Evolutionary conservation across 1,140 invertebrate species (phyloP).

Genomic region (Drosophila nannoptera): DNA sequence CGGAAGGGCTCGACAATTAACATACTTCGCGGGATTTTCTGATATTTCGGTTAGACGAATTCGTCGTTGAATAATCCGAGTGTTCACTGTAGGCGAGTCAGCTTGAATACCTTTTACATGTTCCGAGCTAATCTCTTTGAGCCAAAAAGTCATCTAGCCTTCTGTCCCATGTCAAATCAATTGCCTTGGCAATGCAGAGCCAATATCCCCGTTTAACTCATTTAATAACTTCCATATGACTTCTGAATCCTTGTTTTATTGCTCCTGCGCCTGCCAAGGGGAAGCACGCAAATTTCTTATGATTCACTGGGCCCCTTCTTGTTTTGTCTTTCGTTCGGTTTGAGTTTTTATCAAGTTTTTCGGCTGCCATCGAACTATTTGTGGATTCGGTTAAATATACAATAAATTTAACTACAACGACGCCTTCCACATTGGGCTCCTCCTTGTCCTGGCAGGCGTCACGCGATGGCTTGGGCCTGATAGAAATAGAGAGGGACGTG

Average conservation of each 20-base stretch:
- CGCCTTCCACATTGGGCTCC: slow-evolving; percentile 29
- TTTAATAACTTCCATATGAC: neutral
- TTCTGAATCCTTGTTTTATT: too few relatives aligned
- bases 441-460: slow-evolving; percentile 31
- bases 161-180: neutral
- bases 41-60: too few relatives aligned
- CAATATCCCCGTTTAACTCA: neutral
- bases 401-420: slow-evolving; percentile 65
- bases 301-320: slow-evolving; percentile 30
- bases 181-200: neutral
- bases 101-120: too few relatives aligned
- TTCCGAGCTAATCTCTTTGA: neutral
- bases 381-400: slow-evolving; percentile 67
- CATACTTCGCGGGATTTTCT: too few relatives aligned
- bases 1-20: neutral
- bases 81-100: too few relatives aligned
- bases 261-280: slow-evolving; percentile 15
- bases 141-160: neutral
- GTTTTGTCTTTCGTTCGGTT: slow-evolving; percentile 43
- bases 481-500: slow-evolving; percentile 63
- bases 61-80: too few relatives aligned
- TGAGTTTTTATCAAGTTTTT: slow-evolving; percentile 54
- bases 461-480: slow-evolving; percentile 58
- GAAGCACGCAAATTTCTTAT: slow-evolving; percentile 56
- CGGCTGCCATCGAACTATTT: slow-evolving; percentile 59